phyloP scores from a whole-genome alignment of 2,888 invertebrate genomes.

The Eurytoma adleriae region DNA sequence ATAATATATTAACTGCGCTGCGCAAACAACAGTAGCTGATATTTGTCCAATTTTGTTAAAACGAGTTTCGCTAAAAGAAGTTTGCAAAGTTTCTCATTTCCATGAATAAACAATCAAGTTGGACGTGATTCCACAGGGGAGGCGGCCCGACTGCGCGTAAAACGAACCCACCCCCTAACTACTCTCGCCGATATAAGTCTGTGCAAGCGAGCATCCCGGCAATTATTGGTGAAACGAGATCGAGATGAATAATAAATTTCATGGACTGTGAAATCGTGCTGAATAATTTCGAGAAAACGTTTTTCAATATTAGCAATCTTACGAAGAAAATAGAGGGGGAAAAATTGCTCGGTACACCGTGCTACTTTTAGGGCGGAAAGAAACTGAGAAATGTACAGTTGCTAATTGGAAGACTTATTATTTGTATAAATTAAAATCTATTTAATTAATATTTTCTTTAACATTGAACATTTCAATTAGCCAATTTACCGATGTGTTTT shows the following conservation, averaged over 20 bases:
- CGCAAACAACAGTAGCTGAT: too few relatives aligned
- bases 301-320: constrained; percentile 50
- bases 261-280: constrained; percentile 37
- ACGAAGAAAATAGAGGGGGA: background rate
- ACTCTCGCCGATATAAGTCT: background rate
- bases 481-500: too few relatives aligned
- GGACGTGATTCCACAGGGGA: background rate
- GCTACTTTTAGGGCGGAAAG: constrained; percentile 7
- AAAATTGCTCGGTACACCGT: background rate
- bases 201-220: constrained; percentile 1
- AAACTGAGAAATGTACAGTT: background rate
- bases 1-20: too few relatives aligned
- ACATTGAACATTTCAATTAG: too few relatives aligned
- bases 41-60: background rate
- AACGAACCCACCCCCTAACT: background rate
- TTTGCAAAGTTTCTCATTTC: constrained; percentile 7
- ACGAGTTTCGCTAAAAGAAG: background rate
- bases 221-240: constrained; percentile 41
- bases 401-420: too few relatives aligned
- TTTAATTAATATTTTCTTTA: too few relatives aligned
- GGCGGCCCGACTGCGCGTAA: background rate
- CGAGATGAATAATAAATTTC: constrained; percentile 43
- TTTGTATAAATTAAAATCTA: too few relatives aligned
- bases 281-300: constrained; percentile 50
- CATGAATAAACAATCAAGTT: constrained; percentile 25